Base-by-base conservation (phyloP, 2,797 vertebrate genomes). In the Clarias laeviceps region DNA sequence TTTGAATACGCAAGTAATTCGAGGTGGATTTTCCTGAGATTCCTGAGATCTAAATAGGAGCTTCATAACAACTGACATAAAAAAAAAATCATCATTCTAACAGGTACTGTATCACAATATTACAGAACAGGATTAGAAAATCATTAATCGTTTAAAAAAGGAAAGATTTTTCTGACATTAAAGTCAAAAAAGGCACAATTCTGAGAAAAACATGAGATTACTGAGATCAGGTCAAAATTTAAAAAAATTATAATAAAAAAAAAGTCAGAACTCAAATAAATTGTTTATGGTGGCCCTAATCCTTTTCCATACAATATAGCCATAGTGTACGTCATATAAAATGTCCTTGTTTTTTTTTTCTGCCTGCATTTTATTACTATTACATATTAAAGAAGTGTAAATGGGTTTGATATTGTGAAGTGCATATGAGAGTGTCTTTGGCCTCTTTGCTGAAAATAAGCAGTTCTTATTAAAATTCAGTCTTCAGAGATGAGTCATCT, bases 401-500 rank as follows among this genome's bases (percentile, higher is more conserved):
- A 78, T 2, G 1, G 2, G 32, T 61, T 79, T 40, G 29, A 57
- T 32, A 59, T 81, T 34, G 40, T 12, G 2, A 68, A 81, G 64
- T 65, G 40, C 65, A 68, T 68, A 27, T 22, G 62, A 82, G 27
- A 57, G 50, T 12, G 45, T 66, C 27, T 82, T 34, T 56, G 64
- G 29, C 27, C 64, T 34, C 6, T 66, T 81, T 50, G 62, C 80
- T 56, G 50, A 82, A 56, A 69, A 82, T 54, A 68, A 69, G 29
- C 64, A 69, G 45, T n/a, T 57, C 50, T 82, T 22, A 68, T 68
- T 69, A 82, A 45, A 69, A 82, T 68, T 68, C 45, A 24, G 45
- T 57, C 45, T 69, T 82, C 64, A 22, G 64, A 82, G 40, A 82
- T 82, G 80, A 82, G 27, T 82, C 80, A 68, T 81, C 62, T 56